Base-by-base conservation (phyloP, 2,113 vertebrate species). In the Charadrius vociferus region DNA sequence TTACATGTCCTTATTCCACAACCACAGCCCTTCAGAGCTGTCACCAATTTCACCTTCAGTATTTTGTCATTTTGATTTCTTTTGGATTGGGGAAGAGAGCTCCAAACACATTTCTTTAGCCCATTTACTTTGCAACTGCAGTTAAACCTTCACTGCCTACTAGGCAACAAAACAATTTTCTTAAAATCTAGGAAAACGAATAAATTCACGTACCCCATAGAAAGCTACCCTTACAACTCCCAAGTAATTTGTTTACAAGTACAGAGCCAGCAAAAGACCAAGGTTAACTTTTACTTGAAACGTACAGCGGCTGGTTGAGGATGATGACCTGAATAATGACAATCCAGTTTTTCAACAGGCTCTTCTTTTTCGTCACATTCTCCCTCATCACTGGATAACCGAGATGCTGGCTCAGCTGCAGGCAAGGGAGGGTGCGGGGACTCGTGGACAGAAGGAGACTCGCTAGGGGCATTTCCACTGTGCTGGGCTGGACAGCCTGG, bases 251-350 rank as follows among this genome's bases (percentile, higher is more conserved):
- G 37, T 77, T 68, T 43, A 62, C 41, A 77, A 65, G 41, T 58
- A 77, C 39, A 86, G 41, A 93, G 34, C 8, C 71, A 90, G 30
- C 3, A 2, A 83, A 45, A 68, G 56, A 91, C 24, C 36, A 45
- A 65, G 7, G 70, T 86, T 81, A 93, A 80, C 59, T 85, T 52
- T 36, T 47, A 62, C 77, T 75, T 41, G 22, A 70, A 90, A 98
- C 99, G 97, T 98, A 99, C 99, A 98, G 99, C 98, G 97, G 99
- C 99, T 98, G 99, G 99, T 98, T 99, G 99, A 98, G 99, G 99
- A 97, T 99, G 99, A 98, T 98, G 99, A 98, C 99, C 99, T 98
- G 99, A 99, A 99, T 99, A 99, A 98, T 99, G 99, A 99, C 99
- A 99, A 98, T 99, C 99, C 98, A 99, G 99, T 99, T 99, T 99